phyloP scores from a whole-genome alignment of 2,888 invertebrate species.

The Pilophorus perplexus region DNA sequence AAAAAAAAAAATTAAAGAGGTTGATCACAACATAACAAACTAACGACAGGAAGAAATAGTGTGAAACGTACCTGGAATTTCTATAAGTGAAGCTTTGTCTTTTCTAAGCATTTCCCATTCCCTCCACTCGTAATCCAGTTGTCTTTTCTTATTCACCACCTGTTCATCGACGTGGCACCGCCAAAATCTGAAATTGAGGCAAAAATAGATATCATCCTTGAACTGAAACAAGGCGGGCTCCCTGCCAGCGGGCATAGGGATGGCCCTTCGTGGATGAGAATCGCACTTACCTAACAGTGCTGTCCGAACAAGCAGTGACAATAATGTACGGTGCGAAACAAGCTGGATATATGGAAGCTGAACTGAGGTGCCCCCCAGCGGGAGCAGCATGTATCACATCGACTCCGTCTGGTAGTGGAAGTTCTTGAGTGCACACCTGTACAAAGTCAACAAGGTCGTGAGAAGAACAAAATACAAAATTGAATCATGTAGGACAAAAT shows the following conservation, averaged over 20 bases:
- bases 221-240: no score
- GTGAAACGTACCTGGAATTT: conserved; percentile 65
- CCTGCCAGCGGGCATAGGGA: no score
- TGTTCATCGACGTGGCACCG: conserved; percentile 67
- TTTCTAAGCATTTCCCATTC: conserved; percentile 88
- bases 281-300: conserved; percentile 65
- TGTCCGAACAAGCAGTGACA: conserved; percentile 93
- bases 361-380: conserved; percentile 94
- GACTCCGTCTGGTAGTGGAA: conserved; percentile 84
- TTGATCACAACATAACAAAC: no score
- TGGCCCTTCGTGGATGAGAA: not conserved
- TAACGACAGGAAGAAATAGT: not conserved
- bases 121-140: conserved; percentile 66
- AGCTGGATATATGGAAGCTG: conserved; percentile 97
- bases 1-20: no score
- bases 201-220: not conserved
- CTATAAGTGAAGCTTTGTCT: conserved; percentile 63
- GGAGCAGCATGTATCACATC: conserved; percentile 91
- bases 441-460: not conserved
- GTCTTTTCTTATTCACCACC: conserved; percentile 52
- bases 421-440: conserved; percentile 78
- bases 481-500: not conserved
- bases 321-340: conserved; percentile 96
- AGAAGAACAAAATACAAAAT: not conserved
- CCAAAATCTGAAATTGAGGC: conserved; percentile 67